Evolutionary conservation across 1,140 invertebrate species (phyloP), one percentile per base, ranked within the genome.

Genomic region (Neotoxoptera formosana): DNA sequence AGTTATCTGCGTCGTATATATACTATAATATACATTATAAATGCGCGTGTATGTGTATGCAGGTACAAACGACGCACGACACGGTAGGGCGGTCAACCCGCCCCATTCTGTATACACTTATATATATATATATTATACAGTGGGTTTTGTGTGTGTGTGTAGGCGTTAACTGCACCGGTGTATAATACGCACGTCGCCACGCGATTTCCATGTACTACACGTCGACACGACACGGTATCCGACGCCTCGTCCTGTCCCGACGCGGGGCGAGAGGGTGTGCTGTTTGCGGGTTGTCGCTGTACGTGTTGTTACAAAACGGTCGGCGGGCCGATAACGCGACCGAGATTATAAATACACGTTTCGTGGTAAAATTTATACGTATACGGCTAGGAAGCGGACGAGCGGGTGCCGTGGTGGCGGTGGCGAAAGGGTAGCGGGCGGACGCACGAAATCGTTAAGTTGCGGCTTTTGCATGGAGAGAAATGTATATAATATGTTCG

Each of bases 191-290:
- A n/a, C 90, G 60, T 81, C 90, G 90, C 91, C 91, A 93, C 91
- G 91, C 91, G 91, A 93, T 93, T 93, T 93, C 34, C 91, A 20
- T 93, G 91, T 93, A 93, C 76, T 92, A 92, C 91, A 83, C 91
- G 91, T 93, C 91, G 48, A 93, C 91, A 93, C 91, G 91, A 93
- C 91, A 93, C 48, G 67, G 81, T 90, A 45, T 60, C 89, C 89
- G 53, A 90, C 89, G 89, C 89, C 89, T 51, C 21, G 34, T 67
- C 89, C n/a, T n/a, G 36, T 9, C n/a, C 48, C 88, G 34, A 7
- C 11, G 36, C 4, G 11, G 34, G 67, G 60, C 4, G 81, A 25
- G 47, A 47, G 90, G 51, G 90, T 48, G 45, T 76, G 56, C 48
- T 36, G 91, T 84, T 92, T 84, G 47, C 91, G 91, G 91, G 76